Conservation (phyloP, 2,113 vertebrate species). For the Grus americana region DNA sequence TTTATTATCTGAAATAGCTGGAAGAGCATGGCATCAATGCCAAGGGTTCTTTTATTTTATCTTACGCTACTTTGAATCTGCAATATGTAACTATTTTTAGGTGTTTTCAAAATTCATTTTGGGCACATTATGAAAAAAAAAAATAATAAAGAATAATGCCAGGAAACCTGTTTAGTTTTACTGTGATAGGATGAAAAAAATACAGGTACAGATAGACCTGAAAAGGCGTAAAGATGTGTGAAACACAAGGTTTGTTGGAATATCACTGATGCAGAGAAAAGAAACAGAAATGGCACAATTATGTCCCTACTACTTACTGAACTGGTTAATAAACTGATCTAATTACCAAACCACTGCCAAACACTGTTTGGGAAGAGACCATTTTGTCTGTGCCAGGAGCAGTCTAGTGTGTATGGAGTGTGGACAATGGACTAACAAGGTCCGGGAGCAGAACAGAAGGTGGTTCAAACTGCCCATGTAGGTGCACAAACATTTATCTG, state of each 20-base stretch:
- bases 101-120: background rate
- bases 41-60: background rate
- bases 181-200: background rate
- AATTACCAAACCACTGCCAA: background rate
- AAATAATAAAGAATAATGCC: background rate
- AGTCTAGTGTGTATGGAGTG: rapidly evolving
- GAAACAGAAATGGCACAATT: background rate
- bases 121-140: background rate
- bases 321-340: background rate
- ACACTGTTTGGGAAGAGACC: background rate
- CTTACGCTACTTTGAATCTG: background rate
- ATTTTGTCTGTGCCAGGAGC: background rate
- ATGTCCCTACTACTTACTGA: background rate
- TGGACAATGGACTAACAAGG: background rate
- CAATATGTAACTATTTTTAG: background rate
- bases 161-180: background rate
- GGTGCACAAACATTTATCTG: background rate
- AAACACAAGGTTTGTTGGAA: background rate
- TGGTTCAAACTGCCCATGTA: background rate
- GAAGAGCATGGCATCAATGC: background rate
- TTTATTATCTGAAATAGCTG: background rate
- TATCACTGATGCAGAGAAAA: background rate
- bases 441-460: background rate
- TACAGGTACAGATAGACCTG: background rate
- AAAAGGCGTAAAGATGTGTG: background rate